Base-by-base conservation (phyloP, 2,888 invertebrate species). In the Brachylomia viminalis region DNA sequence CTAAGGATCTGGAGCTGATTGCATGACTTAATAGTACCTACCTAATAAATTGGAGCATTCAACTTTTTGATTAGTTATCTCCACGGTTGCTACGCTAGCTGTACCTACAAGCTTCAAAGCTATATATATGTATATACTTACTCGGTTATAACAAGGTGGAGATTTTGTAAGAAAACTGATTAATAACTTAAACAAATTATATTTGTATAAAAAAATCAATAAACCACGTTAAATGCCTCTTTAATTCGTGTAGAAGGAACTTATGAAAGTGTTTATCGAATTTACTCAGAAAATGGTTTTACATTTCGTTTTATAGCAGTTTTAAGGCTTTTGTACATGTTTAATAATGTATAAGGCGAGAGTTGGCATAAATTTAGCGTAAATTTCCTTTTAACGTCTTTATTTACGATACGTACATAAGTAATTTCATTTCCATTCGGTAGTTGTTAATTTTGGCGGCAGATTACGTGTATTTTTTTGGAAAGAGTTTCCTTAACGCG, bases 341-440 rank as follows among this genome's bases (percentile, higher is more conserved):
- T 74, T 78, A 76, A 76, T 77, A 65, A 54, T 49, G 61, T 52
- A 67, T 59, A 66, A 17, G 67, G 65, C 73, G 76, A 85, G 71
- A 78, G 72, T 75, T 67, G 64, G 75, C 69, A 77, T 77, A 79
- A 79, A 79, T 84, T 68, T 49, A 33, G 49, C 64, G 62, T 81
- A 77, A 81, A 83, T 86, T 67, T 73, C 54, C 15, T 65, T 85
- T 83, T 85, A 72, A 79, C 73, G 81, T 77, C 81, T 81, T 82
- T 85, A 85, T 86, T 79, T 79, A 83, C 75, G 85, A 83, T 66
- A 30, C 23, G 64, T 45, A 69, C 69, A 81, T 68, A 30, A 23
- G 64, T 45, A 69, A 69, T 77, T 80, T 80, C 45, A 38, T 83
- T 77, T 78, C 52, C 61, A 75, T 82, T 79, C 64, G 62, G 75